Percentiles rank a stretch among this genome's conserved stretches.
These are phyloP conservation scores for Neodiprion lecontei DNA, from an alignment of 1,140 invertebrate genomes.

Conservation along the genomic window DNA sequence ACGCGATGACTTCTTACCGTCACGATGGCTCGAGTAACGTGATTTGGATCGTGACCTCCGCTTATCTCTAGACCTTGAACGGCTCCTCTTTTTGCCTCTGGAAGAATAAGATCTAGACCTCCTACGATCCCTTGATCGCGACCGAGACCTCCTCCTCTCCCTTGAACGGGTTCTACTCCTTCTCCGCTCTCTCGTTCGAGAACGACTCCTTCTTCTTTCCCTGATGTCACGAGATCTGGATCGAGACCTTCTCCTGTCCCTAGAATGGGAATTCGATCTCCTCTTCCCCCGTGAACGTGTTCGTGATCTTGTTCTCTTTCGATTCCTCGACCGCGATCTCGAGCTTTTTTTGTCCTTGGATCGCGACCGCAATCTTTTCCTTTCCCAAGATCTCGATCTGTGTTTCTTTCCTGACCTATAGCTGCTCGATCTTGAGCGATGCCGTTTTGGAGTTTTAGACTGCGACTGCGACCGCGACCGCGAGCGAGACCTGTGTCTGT, in stretches of 20 bases:
- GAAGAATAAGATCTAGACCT: constrained; percentile 50
- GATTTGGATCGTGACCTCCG: constrained; percentile 48
- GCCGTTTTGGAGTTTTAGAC: constrained; percentile 29
- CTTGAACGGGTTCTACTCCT: constrained; percentile 30
- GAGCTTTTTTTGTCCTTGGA: constrained; percentile 37
- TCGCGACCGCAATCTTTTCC: not conserved
- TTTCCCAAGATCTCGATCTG: constrained; percentile 6
- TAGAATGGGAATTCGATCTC: constrained; percentile 25
- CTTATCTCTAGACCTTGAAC: constrained; percentile 45
- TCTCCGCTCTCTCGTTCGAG: constrained; percentile 30
- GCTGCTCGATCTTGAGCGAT: constrained; percentile 42
- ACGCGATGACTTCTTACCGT: constrained; percentile 59
- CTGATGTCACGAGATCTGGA: constrained; percentile 15
- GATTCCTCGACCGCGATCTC: constrained; percentile 43
- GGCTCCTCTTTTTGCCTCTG: constrained; percentile 36
- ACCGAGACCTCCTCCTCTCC: constrained; percentile 38
- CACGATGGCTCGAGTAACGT: constrained; percentile 49
- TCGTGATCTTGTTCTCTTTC: constrained; percentile 30
- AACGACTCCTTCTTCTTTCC: constrained; percentile 37
- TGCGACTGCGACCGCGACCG: constrained; percentile 31
- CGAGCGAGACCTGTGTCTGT: constrained; percentile 42
- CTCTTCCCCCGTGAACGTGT: constrained; percentile 33
- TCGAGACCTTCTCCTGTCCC: constrained; percentile 30
- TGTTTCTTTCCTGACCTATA: constrained; percentile 13
- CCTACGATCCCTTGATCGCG: constrained; percentile 45